Percentiles rank a stretch among this genome's conserved stretches.
Evolutionary conservation across 2,888 invertebrate species (phyloP).

Genomic region (Tridacna crocea): DNA sequence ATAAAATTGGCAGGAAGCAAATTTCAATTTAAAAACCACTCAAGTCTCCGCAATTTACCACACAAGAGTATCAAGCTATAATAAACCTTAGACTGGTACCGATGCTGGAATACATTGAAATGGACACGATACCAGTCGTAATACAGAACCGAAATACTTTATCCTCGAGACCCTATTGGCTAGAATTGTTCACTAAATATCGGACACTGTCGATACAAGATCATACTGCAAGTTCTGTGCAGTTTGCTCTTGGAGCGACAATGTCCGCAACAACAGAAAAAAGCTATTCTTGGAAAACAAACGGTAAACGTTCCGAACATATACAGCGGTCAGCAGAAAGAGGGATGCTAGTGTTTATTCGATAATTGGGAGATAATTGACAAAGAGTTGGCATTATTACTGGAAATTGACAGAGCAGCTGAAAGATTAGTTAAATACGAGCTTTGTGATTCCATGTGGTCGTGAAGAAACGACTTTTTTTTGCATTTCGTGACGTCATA

Average conservation of each 20-base stretch:
- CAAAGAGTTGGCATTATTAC: slow-evolving; percentile 39
- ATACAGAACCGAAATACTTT: too few species aligned
- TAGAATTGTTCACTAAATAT: too few species aligned
- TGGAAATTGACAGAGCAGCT: slow-evolving; percentile 55
- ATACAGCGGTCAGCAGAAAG: neutral
- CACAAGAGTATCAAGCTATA: slow-evolving; percentile 34
- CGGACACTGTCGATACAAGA: too few species aligned
- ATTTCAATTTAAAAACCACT: slow-evolving; percentile 58
- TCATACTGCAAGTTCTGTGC: too few species aligned
- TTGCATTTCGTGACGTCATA: neutral
- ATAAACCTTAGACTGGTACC: neutral
- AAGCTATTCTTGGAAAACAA: too few species aligned
- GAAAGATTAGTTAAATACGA: slow-evolving; percentile 26
- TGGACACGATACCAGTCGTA: too few species aligned
- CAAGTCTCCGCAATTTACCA: slow-evolving; percentile 35
- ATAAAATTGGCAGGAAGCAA: slow-evolving; percentile 59
- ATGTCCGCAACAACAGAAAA: too few species aligned
- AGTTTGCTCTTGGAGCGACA: too few species aligned
- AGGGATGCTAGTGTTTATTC: neutral
- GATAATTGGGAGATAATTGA: slow-evolving; percentile 15
- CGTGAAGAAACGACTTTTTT: neutral
- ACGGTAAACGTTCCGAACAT: neutral
- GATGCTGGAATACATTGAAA: too few species aligned
- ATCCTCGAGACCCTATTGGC: too few species aligned
- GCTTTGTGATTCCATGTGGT: neutral